A percentile compares a stretch with the other conserved stretches of the same genome.
phyloP scores from a whole-genome alignment of 2,888 invertebrate genomes.

The Tipula confusa region DNA sequence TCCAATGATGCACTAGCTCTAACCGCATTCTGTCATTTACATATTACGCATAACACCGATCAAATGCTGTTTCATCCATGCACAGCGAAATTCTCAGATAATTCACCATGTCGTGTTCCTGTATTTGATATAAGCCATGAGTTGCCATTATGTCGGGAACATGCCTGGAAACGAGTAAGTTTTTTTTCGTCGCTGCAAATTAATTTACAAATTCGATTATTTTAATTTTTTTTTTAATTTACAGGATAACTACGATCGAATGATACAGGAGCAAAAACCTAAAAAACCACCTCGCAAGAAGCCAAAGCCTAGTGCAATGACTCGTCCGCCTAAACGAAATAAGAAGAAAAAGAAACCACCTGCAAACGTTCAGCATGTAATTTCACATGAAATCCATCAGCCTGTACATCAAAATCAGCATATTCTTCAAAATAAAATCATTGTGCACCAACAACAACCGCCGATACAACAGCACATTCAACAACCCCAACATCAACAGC shows the following conservation, averaged over 20 bases:
- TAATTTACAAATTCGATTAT: background rate
- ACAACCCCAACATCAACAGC: slow-evolving; percentile 27
- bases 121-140: slow-evolving; percentile 74
- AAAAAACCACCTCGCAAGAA: slow-evolving; percentile 64
- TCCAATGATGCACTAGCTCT: slow-evolving; percentile 44
- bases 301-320: slow-evolving; percentile 54
- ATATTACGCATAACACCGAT: slow-evolving; percentile 79
- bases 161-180: slow-evolving; percentile 71
- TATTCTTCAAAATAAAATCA: slow-evolving; percentile 32
- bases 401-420: slow-evolving; percentile 20
- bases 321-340: slow-evolving; percentile 55
- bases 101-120: slow-evolving; percentile 72
- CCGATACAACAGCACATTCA: slow-evolving; percentile 39
- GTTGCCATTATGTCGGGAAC: slow-evolving; percentile 80
- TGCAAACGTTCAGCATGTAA: background rate
- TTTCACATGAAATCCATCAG: slow-evolving; percentile 35
- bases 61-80: slow-evolving; percentile 78
- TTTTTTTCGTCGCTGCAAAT: no score
- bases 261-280: slow-evolving; percentile 71
- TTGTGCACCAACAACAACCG: slow-evolving; percentile 32
- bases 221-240: slow-evolving; percentile 29
- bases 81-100: slow-evolving; percentile 72
- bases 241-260: slow-evolving; percentile 76
- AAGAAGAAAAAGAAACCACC: slow-evolving; percentile 51
- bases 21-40: slow-evolving; percentile 75